Conservation (phyloP, 2,888 invertebrate species). For the Amaurobius ferox region DNA sequence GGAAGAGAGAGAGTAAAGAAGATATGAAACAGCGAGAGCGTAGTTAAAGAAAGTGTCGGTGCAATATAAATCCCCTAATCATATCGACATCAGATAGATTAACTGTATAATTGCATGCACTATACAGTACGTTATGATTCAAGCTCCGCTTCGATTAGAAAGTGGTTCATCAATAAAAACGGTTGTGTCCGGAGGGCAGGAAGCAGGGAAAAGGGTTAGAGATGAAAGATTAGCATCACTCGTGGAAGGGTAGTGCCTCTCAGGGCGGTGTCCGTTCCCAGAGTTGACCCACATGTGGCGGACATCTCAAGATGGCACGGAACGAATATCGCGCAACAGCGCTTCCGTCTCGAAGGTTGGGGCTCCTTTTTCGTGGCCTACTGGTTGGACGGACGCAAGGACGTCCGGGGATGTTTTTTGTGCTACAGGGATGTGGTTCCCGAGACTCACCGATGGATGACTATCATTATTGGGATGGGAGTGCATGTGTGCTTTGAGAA, state of each 20-base stretch:
- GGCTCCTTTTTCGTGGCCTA: slow-evolving; percentile 49
- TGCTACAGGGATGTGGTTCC: not conserved
- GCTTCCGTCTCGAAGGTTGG: slow-evolving; percentile 46
- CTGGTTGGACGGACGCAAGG: slow-evolving; percentile 48
- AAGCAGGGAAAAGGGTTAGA: slow-evolving; percentile 19
- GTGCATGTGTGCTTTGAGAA: too few species aligned
- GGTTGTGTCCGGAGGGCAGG: not conserved
- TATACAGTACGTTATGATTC: not conserved
- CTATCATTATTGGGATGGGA: not conserved
- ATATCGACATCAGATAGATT: too few species aligned
- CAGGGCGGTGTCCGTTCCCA: slow-evolving; percentile 61
- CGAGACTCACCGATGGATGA: not conserved
- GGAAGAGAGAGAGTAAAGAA: not conserved
- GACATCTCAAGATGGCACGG: slow-evolving; percentile 60
- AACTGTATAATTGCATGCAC: too few species aligned
- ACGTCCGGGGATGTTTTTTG: slow-evolving; percentile 24
- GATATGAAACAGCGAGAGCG: too few species aligned
- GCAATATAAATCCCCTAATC: too few species aligned
- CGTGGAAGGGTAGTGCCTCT: slow-evolving; percentile 9
- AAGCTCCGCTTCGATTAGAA: slow-evolving; percentile 1
- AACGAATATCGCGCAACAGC: slow-evolving; percentile 42
- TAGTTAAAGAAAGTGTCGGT: too few species aligned
- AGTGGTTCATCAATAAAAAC: slow-evolving; percentile 6
- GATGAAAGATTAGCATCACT: slow-evolving; percentile 16
- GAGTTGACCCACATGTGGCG: slow-evolving; percentile 65